phyloP scores from a whole-genome alignment of 2,888 invertebrate genomes.

The Eilema caniola region DNA sequence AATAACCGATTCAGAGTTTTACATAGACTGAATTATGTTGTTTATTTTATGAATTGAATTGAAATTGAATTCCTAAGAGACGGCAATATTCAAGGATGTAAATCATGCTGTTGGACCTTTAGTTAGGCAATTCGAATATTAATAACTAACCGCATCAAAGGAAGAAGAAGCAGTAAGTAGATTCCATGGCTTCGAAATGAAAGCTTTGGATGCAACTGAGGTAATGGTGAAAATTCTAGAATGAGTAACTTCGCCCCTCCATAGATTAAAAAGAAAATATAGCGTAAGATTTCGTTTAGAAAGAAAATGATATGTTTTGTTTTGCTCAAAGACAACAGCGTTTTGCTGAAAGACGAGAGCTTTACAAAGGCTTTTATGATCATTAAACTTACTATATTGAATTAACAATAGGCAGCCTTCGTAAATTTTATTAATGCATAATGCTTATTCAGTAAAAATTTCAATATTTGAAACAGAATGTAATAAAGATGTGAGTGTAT shows the following conservation, averaged over 20 bases:
- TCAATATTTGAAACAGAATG: no score
- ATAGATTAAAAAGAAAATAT: not conserved
- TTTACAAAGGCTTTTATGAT: constrained; percentile 5
- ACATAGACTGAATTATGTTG: not conserved
- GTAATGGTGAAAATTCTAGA: no score
- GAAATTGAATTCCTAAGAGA: not conserved
- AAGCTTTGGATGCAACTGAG: not conserved
- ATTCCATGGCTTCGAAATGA: not conserved
- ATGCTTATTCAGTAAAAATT: no score
- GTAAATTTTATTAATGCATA: no score
- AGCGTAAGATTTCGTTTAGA: not conserved
- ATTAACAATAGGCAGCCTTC: no score
- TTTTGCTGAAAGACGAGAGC: not conserved
- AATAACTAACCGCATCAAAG: not conserved
- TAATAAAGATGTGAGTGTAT: no score
- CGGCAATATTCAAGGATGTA: not conserved
- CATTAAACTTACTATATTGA: not conserved
- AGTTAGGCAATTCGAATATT: not conserved
- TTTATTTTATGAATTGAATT: not conserved
- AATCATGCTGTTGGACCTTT: not conserved
- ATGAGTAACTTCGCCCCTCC: no score
- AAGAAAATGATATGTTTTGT: not conserved
- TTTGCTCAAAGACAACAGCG: not conserved
- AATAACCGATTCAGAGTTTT: constrained; percentile 22
- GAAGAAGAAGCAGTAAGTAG: not conserved